Percentiles rank a stretch among this genome's conserved stretches.
phyloP scores from a whole-genome alignment of 2,113 vertebrate species.

The Naja naja region DNA sequence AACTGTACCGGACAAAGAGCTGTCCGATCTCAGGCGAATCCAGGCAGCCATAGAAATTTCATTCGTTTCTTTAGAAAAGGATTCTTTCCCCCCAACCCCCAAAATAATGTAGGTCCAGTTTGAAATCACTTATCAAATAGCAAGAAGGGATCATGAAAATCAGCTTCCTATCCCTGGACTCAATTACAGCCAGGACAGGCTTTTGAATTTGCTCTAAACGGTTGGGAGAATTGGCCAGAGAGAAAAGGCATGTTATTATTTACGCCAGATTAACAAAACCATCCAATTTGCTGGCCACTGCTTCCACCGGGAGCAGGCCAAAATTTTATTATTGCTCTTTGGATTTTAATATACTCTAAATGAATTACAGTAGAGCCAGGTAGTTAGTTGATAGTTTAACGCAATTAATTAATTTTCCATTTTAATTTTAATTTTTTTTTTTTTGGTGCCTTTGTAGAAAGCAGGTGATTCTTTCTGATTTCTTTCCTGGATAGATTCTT shows the following conservation, averaged over 20 bases:
- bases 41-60: not conserved
- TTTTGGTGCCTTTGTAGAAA: not conserved
- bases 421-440: slow-evolving; percentile 26
- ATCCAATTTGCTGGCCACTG: slow-evolving; percentile 82
- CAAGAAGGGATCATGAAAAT: slow-evolving; percentile 54
- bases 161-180: slow-evolving; percentile 77
- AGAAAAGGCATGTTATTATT: slow-evolving; percentile 82
- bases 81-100: too few relatives aligned
- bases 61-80: not conserved
- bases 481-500: slow-evolving; percentile 43
- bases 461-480: not conserved
- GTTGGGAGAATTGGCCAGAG: slow-evolving; percentile 75
- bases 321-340: slow-evolving; percentile 84
- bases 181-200: slow-evolving; percentile 74
- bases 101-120: slow-evolving; percentile 58
- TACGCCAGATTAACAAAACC: slow-evolving; percentile 86
- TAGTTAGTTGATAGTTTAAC: slow-evolving; percentile 85
- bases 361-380: slow-evolving; percentile 79
- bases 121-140: slow-evolving; percentile 63
- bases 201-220: slow-evolving; percentile 80
- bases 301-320: slow-evolving; percentile 78
- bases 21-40: not conserved
- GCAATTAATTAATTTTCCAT: slow-evolving; percentile 81
- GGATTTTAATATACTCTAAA: slow-evolving; percentile 83
- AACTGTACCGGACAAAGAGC: not conserved